Evolutionary conservation across 2,797 vertebrate species (phyloP), one percentile per base, ranked within the genome.

Genomic region (Thalassophryne amazonica): DNA sequence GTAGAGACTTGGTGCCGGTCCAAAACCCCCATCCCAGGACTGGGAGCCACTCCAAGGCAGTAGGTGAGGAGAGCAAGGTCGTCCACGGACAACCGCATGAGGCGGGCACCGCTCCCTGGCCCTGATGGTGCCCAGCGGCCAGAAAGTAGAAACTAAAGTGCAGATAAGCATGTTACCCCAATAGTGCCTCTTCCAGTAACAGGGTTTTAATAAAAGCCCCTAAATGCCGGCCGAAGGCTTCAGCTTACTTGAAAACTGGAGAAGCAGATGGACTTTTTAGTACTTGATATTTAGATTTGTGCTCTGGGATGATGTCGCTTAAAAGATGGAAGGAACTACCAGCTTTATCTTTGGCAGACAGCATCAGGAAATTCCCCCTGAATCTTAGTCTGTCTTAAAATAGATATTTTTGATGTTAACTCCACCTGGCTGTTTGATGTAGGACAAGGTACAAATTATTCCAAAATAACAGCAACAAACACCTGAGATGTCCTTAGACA

Each of bases 31-130:
- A 90, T 88, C 88, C 87, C 78, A 76, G 90, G 88, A 88, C 87
- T 90, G 91, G 91, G 91, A 92, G 84, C 74, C 80, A 76, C 90
- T 92, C 91, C 91, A 92, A 91, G 87, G 80, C 86, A 74, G 85
- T 78, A 88, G 91, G 90, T 91, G 89, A 91, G 81, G 77, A 74
- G 88, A 90, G 88, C 91, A 92, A 92, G 90, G 90, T 91, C 90
- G 81, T 92, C 90, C 89, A 90, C 74, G 90, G 90, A 89, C 90
- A 89, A 80, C 81, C 60, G 60, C 81, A 71, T 73, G 84, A 90
- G 86, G 85, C 74, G 36, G 79, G 79, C 72, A 74, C 73, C 36
- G 70, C 69, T 85, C 88, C 85, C 80, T 87, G 80, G 84, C 78
- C 84, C 71, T 74, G 35, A 30, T 73, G 62, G 21, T 64, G 80